These are phyloP conservation scores for Whitmania pigra DNA, from an alignment of 1,140 invertebrate genomes.

Conservation along the genomic window DNA sequence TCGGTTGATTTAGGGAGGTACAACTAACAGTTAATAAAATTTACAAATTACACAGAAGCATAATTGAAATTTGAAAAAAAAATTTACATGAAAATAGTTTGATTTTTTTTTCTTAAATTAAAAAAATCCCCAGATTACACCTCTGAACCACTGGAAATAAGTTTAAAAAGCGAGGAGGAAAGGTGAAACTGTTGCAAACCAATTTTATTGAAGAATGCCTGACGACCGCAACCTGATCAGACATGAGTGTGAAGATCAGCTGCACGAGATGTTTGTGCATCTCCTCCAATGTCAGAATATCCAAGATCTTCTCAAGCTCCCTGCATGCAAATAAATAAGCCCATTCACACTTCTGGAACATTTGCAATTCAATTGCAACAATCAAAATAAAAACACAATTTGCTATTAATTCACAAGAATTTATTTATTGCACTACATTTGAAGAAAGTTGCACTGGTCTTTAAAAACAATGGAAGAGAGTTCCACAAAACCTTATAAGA, in stretches of 20 bases:
- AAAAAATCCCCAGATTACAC: too few relatives aligned
- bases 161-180: too few relatives aligned
- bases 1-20: too few relatives aligned
- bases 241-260: background rate
- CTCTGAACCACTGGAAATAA: too few relatives aligned
- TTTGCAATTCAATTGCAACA: too few relatives aligned
- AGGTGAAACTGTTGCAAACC: background rate
- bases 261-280: background rate
- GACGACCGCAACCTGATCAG: background rate
- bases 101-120: too few relatives aligned
- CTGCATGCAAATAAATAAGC: background rate
- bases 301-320: constrained; percentile 3
- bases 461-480: too few relatives aligned
- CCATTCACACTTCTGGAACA: background rate
- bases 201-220: background rate
- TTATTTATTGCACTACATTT: background rate
- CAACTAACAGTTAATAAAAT: too few relatives aligned
- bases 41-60: too few relatives aligned
- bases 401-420: background rate
- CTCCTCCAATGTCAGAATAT: background rate
- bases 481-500: too few relatives aligned
- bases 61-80: too few relatives aligned
- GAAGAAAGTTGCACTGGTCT: background rate
- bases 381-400: background rate
- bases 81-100: too few relatives aligned